Base-by-base conservation (phyloP, 2,888 invertebrate species). In the Metellina segmentata region DNA sequence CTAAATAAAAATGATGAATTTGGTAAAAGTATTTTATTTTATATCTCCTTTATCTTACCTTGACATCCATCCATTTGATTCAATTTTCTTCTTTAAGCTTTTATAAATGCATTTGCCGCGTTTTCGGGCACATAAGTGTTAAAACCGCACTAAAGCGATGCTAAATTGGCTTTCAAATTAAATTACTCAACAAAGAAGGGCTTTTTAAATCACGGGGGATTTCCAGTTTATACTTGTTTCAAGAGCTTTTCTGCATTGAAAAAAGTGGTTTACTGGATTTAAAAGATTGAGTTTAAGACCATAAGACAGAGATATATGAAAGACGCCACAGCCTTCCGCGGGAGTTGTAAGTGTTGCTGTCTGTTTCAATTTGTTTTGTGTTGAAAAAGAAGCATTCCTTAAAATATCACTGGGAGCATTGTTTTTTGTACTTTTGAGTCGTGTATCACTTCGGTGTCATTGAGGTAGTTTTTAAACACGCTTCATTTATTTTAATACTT, bases 1-100 rank as follows among this genome's bases (percentile, higher is more conserved):
- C 78, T 71, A 82, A 82, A 83, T 83, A 83, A 74, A 61, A 74
- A 20, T 83, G 83, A 83, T 74, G 51, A 74, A 83, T 83, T 72
- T 52, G 20, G 72, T 16, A 48, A 83, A 74, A 74, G 19, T 72
- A n/a, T 13, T 52, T 19, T 6, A 78, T 9, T 51, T 82, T 83
- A 51, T 72, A 20, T 71, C 49, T 51, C 51, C 9, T 52, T 20
- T 49, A 20, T 72, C 19, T 74, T 74, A 52, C 52, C 52, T 52
- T 83, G 53, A 72, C 72, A 53, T 52, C 16, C 13, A 20, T 53
- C 34, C 16, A 49, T 83, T 83, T 83, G 48, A 74, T 83, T 83
- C 83, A 53, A 83, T 83, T 83, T 74, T 5, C 6, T 51, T 49
- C 16, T 77, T 77, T 49, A 61, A 61, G 61, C 61, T 78, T 78